phyloP scores from a whole-genome alignment of 92 coral and sea anemone genomes.

The Metridium senile region DNA sequence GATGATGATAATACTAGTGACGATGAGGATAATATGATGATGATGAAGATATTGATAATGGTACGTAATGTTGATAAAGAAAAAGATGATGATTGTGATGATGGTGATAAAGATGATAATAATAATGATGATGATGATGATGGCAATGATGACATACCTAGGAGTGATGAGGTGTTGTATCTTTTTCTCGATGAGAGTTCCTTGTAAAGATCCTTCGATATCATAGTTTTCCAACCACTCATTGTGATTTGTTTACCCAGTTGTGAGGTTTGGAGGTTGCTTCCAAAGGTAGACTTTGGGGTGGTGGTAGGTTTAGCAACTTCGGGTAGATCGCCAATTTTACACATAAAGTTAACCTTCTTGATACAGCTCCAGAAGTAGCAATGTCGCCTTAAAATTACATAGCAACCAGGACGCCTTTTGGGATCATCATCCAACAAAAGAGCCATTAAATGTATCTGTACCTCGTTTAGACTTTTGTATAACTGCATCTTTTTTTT shows the following conservation, averaged over 20 bases:
- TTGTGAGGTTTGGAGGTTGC: neutral
- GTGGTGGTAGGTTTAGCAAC: conserved; percentile 33
- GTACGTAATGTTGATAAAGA: no score
- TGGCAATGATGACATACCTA: no score
- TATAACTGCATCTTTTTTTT: no score
- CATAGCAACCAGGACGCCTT: conserved; percentile 30
- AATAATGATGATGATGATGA: no score
- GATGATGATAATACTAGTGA: no score
- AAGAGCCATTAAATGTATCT: no score
- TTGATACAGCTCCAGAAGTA: conserved; percentile 67
- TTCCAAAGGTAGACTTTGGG: neutral
- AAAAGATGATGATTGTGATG: no score
- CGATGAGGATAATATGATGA: no score
- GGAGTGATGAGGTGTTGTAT: conserved; percentile 13
- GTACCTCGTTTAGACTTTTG: no score
- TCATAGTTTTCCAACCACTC: neutral
- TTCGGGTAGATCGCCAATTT: conserved; percentile 63
- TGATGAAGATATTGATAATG: no score
- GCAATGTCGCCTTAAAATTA: conserved; percentile 31
- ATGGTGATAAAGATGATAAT: no score
- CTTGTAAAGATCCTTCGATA: conserved; percentile 9
- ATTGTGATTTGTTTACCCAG: conserved; percentile 5
- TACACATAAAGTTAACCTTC: conserved; percentile 60
- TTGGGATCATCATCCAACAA: conserved; percentile 26
- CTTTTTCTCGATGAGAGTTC: conserved; percentile 17